Percentiles rank a stretch among this genome's conserved stretches.
phyloP scores from a whole-genome alignment of 2,113 vertebrate genomes.

The Colistium nudipinnis region DNA sequence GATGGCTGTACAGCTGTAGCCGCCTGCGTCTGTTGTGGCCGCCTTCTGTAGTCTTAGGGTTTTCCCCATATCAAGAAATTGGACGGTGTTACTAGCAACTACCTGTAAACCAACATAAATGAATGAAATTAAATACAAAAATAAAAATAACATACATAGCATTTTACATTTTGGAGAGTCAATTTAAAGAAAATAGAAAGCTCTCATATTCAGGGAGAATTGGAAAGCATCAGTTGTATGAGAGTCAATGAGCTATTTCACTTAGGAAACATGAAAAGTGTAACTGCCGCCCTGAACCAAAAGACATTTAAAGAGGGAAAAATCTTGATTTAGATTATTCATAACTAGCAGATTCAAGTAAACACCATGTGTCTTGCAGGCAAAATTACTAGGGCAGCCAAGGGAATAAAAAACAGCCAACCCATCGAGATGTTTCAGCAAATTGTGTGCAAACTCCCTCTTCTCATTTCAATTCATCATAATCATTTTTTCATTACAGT shows the following conservation, averaged over 20 bases:
- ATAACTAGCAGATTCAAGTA: constrained; percentile 40
- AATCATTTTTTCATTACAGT: constrained; percentile 37
- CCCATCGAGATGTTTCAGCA: constrained; percentile 18
- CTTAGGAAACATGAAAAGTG: background rate
- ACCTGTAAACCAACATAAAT: constrained; percentile 79
- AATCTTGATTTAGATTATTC: constrained; percentile 27
- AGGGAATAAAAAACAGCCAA: constrained; percentile 39
- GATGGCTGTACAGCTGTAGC: constrained; percentile 90
- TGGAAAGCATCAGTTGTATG: background rate
- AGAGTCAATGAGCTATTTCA: constrained; percentile 3
- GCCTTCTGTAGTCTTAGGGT: constrained; percentile 86
- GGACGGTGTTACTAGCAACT: constrained; percentile 80
- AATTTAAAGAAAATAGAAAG: too few species aligned
- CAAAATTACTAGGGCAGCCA: constrained; percentile 22
- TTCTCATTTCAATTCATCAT: constrained; percentile 35
- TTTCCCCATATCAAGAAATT: constrained; percentile 88
- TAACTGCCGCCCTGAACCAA: constrained; percentile 9
- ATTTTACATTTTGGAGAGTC: too few species aligned
- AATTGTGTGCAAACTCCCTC: constrained; percentile 1
- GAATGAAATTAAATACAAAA: constrained; percentile 16
- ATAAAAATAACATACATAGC: background rate
- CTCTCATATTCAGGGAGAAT: background rate
- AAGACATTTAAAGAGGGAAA: constrained; percentile 10
- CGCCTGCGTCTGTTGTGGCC: constrained; percentile 82
- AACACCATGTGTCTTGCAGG: constrained; percentile 12